Conservation (phyloP, 2,797 vertebrate genomes). For the Argyrosomus regius region DNA sequence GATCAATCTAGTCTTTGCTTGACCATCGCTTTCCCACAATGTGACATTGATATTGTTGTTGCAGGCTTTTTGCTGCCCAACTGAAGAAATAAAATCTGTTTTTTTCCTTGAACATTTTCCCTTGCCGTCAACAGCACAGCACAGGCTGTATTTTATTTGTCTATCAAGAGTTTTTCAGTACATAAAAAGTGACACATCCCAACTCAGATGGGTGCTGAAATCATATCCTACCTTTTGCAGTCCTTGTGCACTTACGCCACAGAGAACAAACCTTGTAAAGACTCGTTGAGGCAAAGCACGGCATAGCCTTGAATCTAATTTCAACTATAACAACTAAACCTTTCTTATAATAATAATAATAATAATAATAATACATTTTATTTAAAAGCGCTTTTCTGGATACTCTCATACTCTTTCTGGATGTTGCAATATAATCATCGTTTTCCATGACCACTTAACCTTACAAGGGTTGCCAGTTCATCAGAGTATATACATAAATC, state of each 20-base stretch:
- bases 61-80: background rate
- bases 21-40: constrained; percentile 44
- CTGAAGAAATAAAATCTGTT: background rate
- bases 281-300: background rate
- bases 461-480: too few relatives aligned
- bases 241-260: background rate
- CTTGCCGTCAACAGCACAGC: background rate
- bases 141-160: background rate
- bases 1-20: constrained; percentile 43
- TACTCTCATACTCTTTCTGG: too few relatives aligned
- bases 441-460: too few relatives aligned
- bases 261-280: background rate
- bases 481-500: background rate
- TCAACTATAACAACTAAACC: background rate
- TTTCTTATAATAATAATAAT: background rate
- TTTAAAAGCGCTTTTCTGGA: too few relatives aligned
- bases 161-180: background rate
- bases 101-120: background rate
- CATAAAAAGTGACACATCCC: background rate
- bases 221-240: too few relatives aligned
- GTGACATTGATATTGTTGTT: constrained; percentile 18
- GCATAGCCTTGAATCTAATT: background rate
- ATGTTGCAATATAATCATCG: too few relatives aligned
- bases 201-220: background rate
- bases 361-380: too few relatives aligned